Evolutionary conservation across 2,113 vertebrate species (phyloP), one percentile per base, ranked within the genome.

Genomic region (Haemorhous mexicanus): DNA sequence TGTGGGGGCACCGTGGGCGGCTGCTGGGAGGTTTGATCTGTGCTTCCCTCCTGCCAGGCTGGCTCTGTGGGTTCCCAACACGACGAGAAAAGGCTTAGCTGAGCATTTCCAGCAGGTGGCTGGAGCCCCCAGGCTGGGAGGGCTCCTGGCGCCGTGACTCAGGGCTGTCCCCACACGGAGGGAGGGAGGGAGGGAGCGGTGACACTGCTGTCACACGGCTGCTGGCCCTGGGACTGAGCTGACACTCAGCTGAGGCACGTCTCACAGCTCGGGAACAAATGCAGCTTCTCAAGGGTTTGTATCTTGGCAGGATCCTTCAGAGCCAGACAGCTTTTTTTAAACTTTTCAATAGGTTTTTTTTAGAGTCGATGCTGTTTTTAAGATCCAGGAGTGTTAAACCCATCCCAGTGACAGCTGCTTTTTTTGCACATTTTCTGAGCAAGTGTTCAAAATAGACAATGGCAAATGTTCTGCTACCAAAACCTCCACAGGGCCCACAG

Each of bases 361-460:
- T 79, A 87, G 91, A 70, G 64, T 50, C 4, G 7, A 39, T 64
- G 87, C 82, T 88, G 92, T 56, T 94, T 96, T 79, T 91, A n/a
- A 94, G 94, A 88, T 63, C 73, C 46, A 47, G 92, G 78, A 88
- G 93, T 66, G 80, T 93, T 61, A 75, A 87, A 53, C 66, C 74
- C 62, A n/a, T 43, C 92, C 69, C 68, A 37, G 82, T 77, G 63
- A 83, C 94, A 96, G 91, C 77, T 95, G 94, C 86, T 92, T 83
- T 83, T n/a, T 94, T 94, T 97, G 95, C 96, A 97, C 95, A 69
- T 96, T 93, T 94, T 87, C 87, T 89, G 87, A 95, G 86, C 77
- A 46, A 90, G 78, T 9, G 9, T 87, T 90, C 28, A 21, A 83
- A 76, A 63, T 20, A 68, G 82, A 76, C 87, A 59, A 39, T 24